phyloP scores from a whole-genome alignment of 2,113 vertebrate species.

The Syngnathus floridae region DNA sequence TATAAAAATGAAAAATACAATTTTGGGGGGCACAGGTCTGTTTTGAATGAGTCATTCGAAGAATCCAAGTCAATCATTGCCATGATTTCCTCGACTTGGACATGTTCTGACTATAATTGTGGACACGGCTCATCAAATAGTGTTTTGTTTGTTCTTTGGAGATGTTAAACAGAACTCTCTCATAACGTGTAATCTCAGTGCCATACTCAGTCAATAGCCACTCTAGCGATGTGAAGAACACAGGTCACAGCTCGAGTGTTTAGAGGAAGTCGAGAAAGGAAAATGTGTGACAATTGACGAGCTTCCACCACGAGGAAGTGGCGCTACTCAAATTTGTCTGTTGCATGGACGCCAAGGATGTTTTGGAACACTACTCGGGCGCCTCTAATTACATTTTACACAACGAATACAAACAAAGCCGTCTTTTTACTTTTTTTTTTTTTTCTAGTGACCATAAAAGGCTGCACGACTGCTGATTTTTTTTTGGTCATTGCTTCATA shows the following conservation, averaged over 20 bases:
- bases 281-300: background rate
- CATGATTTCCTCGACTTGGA: background rate
- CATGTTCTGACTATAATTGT: background rate
- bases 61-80: conserved; percentile 14
- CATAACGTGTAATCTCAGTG: background rate
- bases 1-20: background rate
- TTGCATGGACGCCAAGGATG: background rate
- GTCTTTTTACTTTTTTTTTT: too few relatives aligned
- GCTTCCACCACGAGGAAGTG: background rate
- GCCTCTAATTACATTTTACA: too few relatives aligned
- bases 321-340: background rate
- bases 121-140: conserved; percentile 3
- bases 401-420: too few relatives aligned
- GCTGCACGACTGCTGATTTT: too few relatives aligned
- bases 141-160: conserved; percentile 5
- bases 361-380: background rate
- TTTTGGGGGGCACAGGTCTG: background rate
- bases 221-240: background rate
- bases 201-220: background rate
- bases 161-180: background rate
- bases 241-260: background rate
- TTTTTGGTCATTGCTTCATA: too few relatives aligned
- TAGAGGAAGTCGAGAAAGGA: background rate
- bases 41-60: background rate
- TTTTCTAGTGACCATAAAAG: too few relatives aligned